A percentile compares a stretch with the other conserved stretches of the same genome.
Conservation (phyloP, 2,113 vertebrate species). For the Cyrtonyx montezumae region DNA sequence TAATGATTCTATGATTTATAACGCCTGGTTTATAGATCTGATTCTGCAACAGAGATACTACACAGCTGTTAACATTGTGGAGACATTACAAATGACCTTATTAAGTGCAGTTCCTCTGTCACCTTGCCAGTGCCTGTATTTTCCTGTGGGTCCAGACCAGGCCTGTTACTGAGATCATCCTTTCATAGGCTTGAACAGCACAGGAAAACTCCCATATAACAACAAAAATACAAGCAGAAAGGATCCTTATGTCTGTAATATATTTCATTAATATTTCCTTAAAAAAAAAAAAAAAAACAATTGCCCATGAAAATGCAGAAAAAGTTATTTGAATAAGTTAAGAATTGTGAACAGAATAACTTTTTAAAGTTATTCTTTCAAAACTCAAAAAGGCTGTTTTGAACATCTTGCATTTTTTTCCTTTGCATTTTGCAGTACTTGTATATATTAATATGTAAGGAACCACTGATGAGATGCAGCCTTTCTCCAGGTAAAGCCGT, state of each 20-base stretch:
- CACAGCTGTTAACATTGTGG: conserved; percentile 19
- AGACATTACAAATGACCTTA: neutral
- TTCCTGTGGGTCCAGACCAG: conserved; percentile 23
- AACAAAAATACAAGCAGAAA: neutral
- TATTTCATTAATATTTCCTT: conserved; percentile 22
- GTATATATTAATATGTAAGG: neutral
- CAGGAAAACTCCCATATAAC: neutral
- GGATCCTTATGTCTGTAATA: neutral
- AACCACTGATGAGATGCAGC: neutral
- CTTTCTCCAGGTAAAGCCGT: neutral
- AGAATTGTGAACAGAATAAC: neutral
- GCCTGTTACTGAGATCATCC: neutral
- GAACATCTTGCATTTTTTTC: neutral
- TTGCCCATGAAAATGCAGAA: neutral
- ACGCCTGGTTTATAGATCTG: conserved; percentile 6
- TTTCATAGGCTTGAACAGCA: neutral
- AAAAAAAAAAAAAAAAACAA: conserved; percentile 10
- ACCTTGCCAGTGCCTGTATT: conserved; percentile 18
- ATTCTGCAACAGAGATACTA: conserved; percentile 5
- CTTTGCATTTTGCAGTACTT: neutral
- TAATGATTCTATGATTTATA: neutral
- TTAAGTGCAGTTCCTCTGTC: conserved; percentile 2
- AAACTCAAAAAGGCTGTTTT: neutral
- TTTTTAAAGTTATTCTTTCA: neutral
- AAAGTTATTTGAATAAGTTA: neutral